Evolutionary conservation across 2,797 vertebrate species (phyloP).

Genomic region (Nyctalus aviator): DNA sequence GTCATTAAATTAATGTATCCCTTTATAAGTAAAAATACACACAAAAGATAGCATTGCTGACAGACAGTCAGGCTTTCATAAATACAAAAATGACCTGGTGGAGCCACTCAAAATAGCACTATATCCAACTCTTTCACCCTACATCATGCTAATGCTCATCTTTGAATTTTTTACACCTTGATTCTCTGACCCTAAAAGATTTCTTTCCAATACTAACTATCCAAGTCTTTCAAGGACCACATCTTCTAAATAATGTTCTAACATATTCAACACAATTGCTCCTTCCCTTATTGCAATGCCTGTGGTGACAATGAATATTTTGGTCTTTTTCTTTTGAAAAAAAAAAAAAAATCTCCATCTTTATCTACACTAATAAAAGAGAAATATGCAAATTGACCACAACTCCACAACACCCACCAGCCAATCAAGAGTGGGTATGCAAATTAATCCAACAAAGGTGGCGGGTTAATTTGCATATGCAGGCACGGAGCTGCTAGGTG

Average conservation of each 20-base stretch:
- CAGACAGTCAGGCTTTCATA: neutral
- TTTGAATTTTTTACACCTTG: neutral
- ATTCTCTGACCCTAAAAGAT: neutral
- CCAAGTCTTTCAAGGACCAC: neutral
- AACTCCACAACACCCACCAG: no score
- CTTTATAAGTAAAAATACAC: conserved; percentile 52
- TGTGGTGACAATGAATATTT: neutral
- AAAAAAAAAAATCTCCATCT: neutral
- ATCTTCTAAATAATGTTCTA: neutral
- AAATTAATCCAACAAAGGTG: no score
- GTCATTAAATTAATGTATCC: conserved; percentile 34
- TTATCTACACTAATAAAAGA: neutral
- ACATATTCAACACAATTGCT: neutral
- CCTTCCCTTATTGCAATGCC: neutral
- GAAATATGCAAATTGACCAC: no score
- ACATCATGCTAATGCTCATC: neutral
- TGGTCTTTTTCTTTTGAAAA: neutral
- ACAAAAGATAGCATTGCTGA: neutral
- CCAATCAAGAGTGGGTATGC: no score
- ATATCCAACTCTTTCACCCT: neutral
- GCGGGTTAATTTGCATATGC: no score
- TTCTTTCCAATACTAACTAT: neutral
- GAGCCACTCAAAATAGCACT: neutral
- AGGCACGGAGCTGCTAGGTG: no score
- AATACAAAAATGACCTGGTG: neutral